These are phyloP conservation scores for Echinarachnius parma DNA, from an alignment of 53 echinoderm and acorn worm genomes.

Conservation along the genomic window DNA sequence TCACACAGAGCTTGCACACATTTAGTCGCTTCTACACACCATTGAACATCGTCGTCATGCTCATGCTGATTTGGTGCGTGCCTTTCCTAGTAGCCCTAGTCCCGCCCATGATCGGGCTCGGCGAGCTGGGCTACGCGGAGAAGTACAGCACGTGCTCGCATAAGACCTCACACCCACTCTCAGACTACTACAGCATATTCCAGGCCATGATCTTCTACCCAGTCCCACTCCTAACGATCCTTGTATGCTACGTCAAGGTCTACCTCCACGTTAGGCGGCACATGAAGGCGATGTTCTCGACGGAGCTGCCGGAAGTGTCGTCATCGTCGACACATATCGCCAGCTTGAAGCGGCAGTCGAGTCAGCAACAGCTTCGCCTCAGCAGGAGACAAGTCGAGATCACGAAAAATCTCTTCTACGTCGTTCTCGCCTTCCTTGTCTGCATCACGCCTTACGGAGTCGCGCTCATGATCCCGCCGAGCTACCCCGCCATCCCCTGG, in stretches of 20 bases:
- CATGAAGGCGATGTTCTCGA: conserved; percentile 62
- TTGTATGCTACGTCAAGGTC: conserved; percentile 73
- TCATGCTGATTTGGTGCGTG: conserved; percentile 60
- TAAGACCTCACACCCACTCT: conserved; percentile 56
- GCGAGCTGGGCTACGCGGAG: conserved; percentile 70
- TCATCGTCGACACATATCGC: conserved; percentile 54
- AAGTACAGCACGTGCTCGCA: conserved; percentile 85
- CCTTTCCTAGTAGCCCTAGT: conserved; percentile 64
- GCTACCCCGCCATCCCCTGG: conserved; percentile 87
- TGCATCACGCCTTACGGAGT: conserved; percentile 78
- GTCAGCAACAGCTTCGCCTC: conserved; percentile 53
- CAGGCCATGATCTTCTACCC: conserved; percentile 68
- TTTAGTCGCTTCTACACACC: conserved; percentile 53
- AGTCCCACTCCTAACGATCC: conserved; percentile 60
- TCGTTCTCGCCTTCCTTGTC: conserved; percentile 76
- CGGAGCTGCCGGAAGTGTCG: conserved; percentile 39
- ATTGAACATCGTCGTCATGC: conserved; percentile 55
- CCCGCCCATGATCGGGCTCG: conserved; percentile 68
- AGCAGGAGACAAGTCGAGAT: conserved; percentile 75
- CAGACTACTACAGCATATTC: conserved; percentile 73
- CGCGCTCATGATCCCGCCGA: conserved; percentile 73
- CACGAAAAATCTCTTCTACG: conserved; percentile 95
- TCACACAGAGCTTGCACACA: conserved; percentile 54
- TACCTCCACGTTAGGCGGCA: conserved; percentile 64
- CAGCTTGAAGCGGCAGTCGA: conserved; percentile 64